phyloP scores from a whole-genome alignment of 1,140 invertebrate species.

The Achroia grisella region DNA sequence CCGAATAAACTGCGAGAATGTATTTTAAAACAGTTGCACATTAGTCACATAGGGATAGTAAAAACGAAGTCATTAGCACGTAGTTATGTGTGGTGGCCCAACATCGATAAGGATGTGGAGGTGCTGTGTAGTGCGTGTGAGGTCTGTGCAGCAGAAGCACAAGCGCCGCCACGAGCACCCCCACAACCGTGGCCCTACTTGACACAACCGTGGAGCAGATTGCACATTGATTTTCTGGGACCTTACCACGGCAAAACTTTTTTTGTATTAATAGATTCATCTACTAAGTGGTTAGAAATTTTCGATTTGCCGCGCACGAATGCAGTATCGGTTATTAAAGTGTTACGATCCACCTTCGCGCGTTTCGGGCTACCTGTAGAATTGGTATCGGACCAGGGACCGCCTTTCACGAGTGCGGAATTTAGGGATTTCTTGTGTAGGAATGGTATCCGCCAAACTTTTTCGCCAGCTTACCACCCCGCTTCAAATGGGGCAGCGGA shows the following conservation, averaged over 20 bases:
- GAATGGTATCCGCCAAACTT: not conserved
- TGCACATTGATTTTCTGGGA: constrained; percentile 69
- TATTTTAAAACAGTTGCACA: constrained; percentile 28
- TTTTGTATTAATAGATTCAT: constrained; percentile 57
- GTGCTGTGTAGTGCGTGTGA: constrained; percentile 7
- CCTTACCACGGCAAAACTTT: constrained; percentile 42
- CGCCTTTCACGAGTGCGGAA: constrained; percentile 27
- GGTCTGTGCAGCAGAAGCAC: constrained; percentile 15
- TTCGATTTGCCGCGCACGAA: constrained; percentile 12
- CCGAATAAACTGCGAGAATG: not conserved
- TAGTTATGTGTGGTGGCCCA: constrained; percentile 68
- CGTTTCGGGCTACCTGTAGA: constrained; percentile 18
- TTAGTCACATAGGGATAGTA: constrained; percentile 54
- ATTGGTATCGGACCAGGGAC: constrained; percentile 36
- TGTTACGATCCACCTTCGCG: constrained; percentile 32
- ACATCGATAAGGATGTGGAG: constrained; percentile 55
- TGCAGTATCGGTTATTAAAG: constrained; percentile 14
- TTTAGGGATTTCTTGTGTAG: constrained; percentile 34
- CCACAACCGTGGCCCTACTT: constrained; percentile 35
- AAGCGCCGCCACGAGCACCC: constrained; percentile 26
- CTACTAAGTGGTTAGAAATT: constrained; percentile 59
- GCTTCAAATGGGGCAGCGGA: constrained; percentile 10
- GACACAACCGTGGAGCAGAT: constrained; percentile 52
- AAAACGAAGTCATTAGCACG: constrained; percentile 68
- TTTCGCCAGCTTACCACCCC: constrained; percentile 7